A percentile compares a stretch with the other conserved stretches of the same genome.
Evolutionary conservation across 2,113 vertebrate species (phyloP).

Genomic region (Dermatemys mawii): DNA sequence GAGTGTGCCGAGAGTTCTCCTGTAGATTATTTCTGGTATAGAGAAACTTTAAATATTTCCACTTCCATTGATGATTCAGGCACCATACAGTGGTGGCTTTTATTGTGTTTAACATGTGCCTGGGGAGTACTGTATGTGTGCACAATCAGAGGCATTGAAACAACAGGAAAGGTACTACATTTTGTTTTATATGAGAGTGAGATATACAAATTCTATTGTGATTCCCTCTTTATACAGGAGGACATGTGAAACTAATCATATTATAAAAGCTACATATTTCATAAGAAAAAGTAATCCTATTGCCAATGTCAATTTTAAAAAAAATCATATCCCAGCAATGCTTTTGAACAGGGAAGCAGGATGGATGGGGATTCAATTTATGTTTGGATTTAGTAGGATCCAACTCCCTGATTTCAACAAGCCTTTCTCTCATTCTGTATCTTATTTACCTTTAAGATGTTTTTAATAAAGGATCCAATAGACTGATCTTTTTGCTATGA

Average conservation of each 20-base stretch:
- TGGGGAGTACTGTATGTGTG: constrained; percentile 88
- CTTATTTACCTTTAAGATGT: neutral
- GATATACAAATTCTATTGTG: neutral
- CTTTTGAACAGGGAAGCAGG: neutral
- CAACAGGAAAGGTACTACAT: constrained; percentile 89
- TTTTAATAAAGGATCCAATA: rapidly evolving
- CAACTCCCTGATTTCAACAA: neutral
- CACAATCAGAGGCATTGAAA: constrained; percentile 89
- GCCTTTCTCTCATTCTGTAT: neutral
- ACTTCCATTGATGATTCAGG: constrained; percentile 82
- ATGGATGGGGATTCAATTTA: neutral
- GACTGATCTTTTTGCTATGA: neutral
- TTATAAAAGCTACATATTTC: neutral
- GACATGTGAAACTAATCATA: neutral
- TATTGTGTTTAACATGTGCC: constrained; percentile 84
- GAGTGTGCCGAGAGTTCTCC: constrained; percentile 90
- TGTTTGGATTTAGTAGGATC: neutral
- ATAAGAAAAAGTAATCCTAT: neutral
- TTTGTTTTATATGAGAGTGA: neutral
- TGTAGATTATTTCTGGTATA: constrained; percentile 96
- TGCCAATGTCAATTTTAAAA: neutral
- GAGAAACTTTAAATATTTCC: constrained; percentile 88
- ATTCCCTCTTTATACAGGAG: neutral
- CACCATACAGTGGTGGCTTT: constrained; percentile 88
- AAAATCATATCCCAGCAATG: rapidly evolving